phyloP scores from a whole-genome alignment of 2,888 invertebrate species.

The Marronus borbonicus region DNA sequence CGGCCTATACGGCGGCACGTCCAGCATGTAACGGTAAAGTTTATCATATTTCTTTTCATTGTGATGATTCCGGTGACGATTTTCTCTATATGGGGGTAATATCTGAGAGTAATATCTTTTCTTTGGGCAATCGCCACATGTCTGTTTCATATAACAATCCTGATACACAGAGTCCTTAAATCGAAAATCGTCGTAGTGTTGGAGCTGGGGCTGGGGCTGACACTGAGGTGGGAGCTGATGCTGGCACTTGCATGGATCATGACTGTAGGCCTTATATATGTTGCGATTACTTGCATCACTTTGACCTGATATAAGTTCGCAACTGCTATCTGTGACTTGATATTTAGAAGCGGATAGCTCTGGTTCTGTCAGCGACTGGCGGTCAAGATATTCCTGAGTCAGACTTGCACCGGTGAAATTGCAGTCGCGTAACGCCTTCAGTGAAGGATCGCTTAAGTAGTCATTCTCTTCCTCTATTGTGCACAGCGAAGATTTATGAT shows the following conservation, averaged over 20 bases:
- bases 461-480: constrained; percentile 19
- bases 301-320: no score
- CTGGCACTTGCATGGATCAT: no score
- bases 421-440: not conserved
- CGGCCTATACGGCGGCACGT: not conserved
- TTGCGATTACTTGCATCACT: not conserved
- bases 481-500: not conserved
- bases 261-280: not conserved
- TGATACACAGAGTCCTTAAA: not conserved
- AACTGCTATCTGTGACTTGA: no score
- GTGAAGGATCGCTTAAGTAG: not conserved
- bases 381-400: no score
- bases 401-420: not conserved
- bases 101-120: constrained; percentile 26
- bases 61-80: not conserved
- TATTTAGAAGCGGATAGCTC: no score
- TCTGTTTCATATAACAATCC: constrained; percentile 9
- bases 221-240: no score
- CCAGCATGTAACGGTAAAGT: constrained; percentile 9
- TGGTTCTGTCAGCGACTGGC: no score
- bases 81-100: not conserved
- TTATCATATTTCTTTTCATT: not conserved
- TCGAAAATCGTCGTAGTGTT: not conserved
- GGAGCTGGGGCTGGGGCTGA: no score
- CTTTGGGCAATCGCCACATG: constrained; percentile 25